Evolutionary conservation across 2,113 vertebrate genomes (phyloP).

Genomic region (Chrysemys picta): DNA sequence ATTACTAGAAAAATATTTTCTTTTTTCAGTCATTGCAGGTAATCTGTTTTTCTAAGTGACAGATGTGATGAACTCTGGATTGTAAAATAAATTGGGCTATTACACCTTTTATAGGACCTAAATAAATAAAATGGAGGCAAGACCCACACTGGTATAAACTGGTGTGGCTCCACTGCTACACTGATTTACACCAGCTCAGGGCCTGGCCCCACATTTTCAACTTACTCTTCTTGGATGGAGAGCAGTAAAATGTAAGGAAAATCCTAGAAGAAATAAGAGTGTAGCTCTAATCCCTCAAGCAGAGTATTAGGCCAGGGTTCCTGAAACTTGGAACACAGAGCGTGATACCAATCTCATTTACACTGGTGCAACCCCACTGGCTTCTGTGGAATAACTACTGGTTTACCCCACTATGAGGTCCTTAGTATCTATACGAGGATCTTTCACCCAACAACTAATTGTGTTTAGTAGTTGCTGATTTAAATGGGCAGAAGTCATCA

Average conservation of each 20-base stretch:
- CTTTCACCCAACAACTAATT: slow-evolving; percentile 40
- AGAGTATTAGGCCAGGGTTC: slow-evolving; percentile 1
- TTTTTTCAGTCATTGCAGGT: slow-evolving; percentile 31
- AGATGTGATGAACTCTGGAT: slow-evolving; percentile 40
- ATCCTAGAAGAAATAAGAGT: slow-evolving; percentile 13
- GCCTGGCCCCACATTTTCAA: slow-evolving; percentile 29
- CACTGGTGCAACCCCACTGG: neutral
- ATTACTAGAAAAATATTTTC: slow-evolving; percentile 47
- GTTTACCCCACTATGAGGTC: neutral
- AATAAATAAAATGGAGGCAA: slow-evolving; percentile 35
- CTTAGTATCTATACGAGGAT: neutral
- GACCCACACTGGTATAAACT: neutral
- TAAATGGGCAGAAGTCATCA: slow-evolving; percentile 37
- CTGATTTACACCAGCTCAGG: neutral
- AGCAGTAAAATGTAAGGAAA: slow-evolving; percentile 11
- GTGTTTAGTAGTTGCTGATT: slow-evolving; percentile 23
- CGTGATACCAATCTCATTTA: slow-evolving; percentile 11
- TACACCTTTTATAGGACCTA: slow-evolving; percentile 3
- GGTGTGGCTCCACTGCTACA: neutral
- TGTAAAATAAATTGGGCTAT: slow-evolving; percentile 38
- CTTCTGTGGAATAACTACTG: neutral
- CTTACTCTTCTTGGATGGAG: slow-evolving; percentile 13
- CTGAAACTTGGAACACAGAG: slow-evolving; percentile 4
- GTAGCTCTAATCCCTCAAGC: slow-evolving; percentile 1
- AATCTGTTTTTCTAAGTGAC: slow-evolving; percentile 46